A percentile compares a stretch with the other conserved stretches of the same genome.
Conservation (phyloP, 2,797 vertebrate genomes). For the Taeniopygia guttata region DNA sequence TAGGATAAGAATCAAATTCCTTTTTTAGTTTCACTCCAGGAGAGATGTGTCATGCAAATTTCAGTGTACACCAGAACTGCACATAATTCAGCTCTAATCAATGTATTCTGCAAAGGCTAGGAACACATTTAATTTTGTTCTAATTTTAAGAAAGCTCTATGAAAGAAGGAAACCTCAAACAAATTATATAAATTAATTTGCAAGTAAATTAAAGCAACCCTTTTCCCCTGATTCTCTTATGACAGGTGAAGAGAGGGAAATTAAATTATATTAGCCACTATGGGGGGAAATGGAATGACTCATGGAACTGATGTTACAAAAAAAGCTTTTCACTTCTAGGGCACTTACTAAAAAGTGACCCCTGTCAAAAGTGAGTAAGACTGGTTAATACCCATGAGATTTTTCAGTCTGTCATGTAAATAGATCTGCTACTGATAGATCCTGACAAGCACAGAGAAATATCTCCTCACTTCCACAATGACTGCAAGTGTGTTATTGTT, state of each 20-base stretch:
- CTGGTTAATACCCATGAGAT: background rate
- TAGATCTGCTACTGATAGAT: background rate
- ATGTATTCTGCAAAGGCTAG: conserved; percentile 2
- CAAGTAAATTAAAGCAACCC: background rate
- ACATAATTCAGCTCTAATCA: conserved; percentile 34
- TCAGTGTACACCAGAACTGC: background rate
- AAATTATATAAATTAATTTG: conserved; percentile 5
- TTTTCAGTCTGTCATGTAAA: background rate
- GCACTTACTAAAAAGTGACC: background rate
- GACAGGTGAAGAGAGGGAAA: background rate
- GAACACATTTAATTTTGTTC: conserved; percentile 33
- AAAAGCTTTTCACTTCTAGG: background rate
- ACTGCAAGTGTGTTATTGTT: background rate
- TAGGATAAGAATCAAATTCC: background rate
- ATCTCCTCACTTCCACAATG: background rate
- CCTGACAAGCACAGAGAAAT: background rate
- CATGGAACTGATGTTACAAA: background rate
- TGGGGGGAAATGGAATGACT: background rate
- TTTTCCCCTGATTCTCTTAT: background rate
- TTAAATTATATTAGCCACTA: conserved; percentile 1
- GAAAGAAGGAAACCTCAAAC: background rate
- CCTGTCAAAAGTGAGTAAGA: background rate
- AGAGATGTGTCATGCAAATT: conserved; percentile 37
- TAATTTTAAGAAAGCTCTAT: conserved; percentile 39
- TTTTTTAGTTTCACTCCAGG: conserved; percentile 44